Conservation (phyloP, 2,113 vertebrate species). For the Tympanuchus pallidicinctus region DNA sequence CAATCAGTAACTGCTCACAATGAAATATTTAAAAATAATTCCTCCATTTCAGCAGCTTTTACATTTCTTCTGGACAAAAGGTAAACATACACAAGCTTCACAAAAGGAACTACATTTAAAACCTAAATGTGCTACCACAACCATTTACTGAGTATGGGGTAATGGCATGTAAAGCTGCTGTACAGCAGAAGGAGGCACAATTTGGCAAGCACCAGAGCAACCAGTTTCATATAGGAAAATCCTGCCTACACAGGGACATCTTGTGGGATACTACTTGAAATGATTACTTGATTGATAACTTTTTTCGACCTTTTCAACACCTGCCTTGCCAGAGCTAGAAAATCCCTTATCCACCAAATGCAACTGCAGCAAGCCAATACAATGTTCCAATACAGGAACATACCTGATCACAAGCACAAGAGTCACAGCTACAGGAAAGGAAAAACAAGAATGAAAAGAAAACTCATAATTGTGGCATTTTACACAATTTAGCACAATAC, state of each 20-base stretch:
- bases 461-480: neutral
- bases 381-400: neutral
- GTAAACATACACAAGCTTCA: neutral
- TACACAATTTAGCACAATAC: neutral
- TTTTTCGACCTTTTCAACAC: neutral
- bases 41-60: neutral
- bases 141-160: neutral
- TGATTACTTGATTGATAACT: neutral
- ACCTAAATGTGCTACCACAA: neutral
- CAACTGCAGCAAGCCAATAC: neutral
- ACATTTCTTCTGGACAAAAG: neutral
- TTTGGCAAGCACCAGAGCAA: neutral
- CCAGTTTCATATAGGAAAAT: neutral
- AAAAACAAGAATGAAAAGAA: neutral
- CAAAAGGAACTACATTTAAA: neutral
- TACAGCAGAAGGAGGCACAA: neutral
- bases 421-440: neutral
- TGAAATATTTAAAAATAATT: neutral
- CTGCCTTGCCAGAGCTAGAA: neutral
- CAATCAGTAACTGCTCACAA: neutral
- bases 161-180: neutral
- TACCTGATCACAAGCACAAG: neutral
- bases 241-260: neutral
- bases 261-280: neutral
- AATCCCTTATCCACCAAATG: accelerated